phyloP scores from a whole-genome alignment of 2,888 invertebrate species.

The Onthophagus sagittarius region DNA sequence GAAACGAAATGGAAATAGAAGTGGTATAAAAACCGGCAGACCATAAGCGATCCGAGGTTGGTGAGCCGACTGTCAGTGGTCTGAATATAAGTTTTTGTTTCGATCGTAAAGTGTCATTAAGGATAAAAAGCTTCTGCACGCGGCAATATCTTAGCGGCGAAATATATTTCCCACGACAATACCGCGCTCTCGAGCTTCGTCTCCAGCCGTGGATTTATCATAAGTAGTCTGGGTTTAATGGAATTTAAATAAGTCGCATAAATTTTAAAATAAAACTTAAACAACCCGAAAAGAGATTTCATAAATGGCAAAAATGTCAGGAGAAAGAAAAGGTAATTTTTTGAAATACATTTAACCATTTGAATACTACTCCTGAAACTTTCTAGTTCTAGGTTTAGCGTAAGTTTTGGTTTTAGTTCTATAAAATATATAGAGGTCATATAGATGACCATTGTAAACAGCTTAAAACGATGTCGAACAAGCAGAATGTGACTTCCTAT shows the following conservation, averaged over 20 bases:
- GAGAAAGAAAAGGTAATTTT: too few relatives aligned
- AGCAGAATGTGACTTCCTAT: too few relatives aligned
- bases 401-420: too few relatives aligned
- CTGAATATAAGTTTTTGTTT: constrained; percentile 11
- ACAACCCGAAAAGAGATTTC: neutral
- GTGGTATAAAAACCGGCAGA: neutral
- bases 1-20: constrained; percentile 2
- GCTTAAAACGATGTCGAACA: too few relatives aligned
- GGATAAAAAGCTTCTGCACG: constrained; percentile 4
- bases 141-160: neutral
- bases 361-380: too few relatives aligned
- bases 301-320: too few relatives aligned
- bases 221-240: constrained; percentile 6
- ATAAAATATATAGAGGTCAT: too few relatives aligned
- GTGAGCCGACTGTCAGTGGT: neutral
- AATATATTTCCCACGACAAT: neutral
- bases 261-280: constrained; percentile 11
- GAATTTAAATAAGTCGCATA: constrained; percentile 14
- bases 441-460: too few relatives aligned
- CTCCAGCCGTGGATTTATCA: constrained; percentile 9
- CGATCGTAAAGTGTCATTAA: constrained; percentile 14
- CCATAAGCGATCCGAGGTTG: too few relatives aligned
- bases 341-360: too few relatives aligned
- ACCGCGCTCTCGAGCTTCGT: neutral
- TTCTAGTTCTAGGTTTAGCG: too few relatives aligned